phyloP scores from a whole-genome alignment of 2,797 vertebrate genomes.

The Cirrhinus molitorella region DNA sequence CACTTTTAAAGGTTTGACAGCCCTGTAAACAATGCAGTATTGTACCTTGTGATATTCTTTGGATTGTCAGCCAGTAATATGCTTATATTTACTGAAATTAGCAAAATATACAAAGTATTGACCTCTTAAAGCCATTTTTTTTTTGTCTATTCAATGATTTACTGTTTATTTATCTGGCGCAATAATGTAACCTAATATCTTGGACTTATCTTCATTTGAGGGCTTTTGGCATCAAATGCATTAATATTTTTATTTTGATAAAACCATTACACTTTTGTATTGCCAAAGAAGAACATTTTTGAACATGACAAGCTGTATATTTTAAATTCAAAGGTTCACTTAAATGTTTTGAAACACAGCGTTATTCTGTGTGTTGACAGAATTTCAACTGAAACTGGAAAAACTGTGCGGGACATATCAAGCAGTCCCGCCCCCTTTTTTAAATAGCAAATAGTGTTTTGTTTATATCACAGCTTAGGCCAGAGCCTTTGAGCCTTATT shows the following conservation, averaged over 20 bases:
- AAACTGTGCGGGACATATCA: too few species aligned
- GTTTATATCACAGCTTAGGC: too few species aligned
- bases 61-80: not conserved
- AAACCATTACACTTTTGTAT: not conserved
- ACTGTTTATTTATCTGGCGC: not conserved
- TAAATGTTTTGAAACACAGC: too few species aligned
- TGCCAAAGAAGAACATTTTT: not conserved
- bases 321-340: not conserved
- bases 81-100: not conserved
- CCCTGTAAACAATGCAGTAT: not conserved
- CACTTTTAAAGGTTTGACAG: not conserved
- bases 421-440: too few species aligned
- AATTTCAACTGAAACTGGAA: too few species aligned
- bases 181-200: not conserved
- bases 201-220: not conserved
- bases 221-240: not conserved
- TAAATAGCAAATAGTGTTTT: too few species aligned
- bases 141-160: not conserved
- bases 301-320: not conserved
- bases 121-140: not conserved
- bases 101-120: not conserved
- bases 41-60: not conserved
- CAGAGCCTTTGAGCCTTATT: too few species aligned
- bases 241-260: not conserved
- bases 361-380: too few species aligned